phyloP scores from a whole-genome alignment of 2,888 invertebrate species.

The Globia sparganii region DNA sequence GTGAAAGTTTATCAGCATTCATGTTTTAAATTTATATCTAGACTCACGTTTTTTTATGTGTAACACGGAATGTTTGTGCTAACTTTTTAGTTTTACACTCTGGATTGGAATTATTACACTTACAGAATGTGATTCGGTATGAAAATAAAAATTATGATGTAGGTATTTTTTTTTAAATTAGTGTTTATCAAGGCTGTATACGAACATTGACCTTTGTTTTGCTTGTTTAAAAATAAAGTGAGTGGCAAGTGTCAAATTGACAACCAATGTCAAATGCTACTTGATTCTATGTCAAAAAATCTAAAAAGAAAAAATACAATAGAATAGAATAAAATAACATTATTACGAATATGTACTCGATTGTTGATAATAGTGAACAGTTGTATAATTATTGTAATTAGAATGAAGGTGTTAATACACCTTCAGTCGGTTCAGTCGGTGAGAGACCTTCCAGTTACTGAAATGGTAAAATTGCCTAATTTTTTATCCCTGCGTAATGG shows the following conservation, averaged over 20 bases:
- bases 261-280: conserved; percentile 44
- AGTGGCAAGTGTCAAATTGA: conserved; percentile 44
- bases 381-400: conserved; percentile 39
- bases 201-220: conserved; percentile 31
- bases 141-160: neutral
- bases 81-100: conserved; percentile 1
- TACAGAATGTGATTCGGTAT: neutral
- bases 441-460: conserved; percentile 23
- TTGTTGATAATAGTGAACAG: conserved; percentile 29
- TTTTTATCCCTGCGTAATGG: conserved; percentile 30
- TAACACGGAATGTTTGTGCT: neutral
- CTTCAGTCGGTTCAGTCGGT: no score
- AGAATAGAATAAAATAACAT: conserved; percentile 6
- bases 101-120: neutral
- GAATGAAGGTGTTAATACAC: conserved; percentile 33
- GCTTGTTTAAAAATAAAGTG: conserved; percentile 25
- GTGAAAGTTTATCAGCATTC: conserved; percentile 57
- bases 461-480: conserved; percentile 27
- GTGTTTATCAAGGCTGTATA: conserved; percentile 39
- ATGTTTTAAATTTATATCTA: conserved; percentile 24
- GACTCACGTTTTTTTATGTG: neutral
- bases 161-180: neutral
- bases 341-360: conserved; percentile 19
- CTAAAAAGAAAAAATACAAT: no score
- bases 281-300: conserved; percentile 17